Evolutionary conservation across 2,888 invertebrate genomes (phyloP).

Genomic region (Hesperia comma): DNA sequence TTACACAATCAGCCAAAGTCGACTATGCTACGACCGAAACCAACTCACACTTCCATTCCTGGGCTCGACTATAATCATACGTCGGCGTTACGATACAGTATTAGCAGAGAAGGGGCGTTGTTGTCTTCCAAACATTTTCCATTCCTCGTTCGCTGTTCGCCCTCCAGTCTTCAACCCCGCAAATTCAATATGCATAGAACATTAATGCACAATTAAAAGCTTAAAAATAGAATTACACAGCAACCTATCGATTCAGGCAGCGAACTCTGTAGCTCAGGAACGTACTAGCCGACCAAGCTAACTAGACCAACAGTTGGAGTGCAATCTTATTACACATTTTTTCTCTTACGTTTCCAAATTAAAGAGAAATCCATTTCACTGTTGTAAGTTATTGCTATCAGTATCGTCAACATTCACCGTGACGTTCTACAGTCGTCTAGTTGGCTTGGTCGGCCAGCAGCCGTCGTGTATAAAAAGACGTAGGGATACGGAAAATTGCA

Average conservation of each 20-base stretch:
- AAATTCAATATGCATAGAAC: conserved; percentile 39
- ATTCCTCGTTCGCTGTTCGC: conserved; percentile 2
- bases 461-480: conserved; percentile 25
- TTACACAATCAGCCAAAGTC: conserved; percentile 30
- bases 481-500: conserved; percentile 28
- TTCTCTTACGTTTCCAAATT: no score
- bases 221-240: conserved; percentile 42
- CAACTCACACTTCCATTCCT: conserved; percentile 28
- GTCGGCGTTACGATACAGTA: conserved; percentile 19
- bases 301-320: no score
- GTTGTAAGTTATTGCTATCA: no score
- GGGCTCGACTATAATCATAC: conserved; percentile 18
- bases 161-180: conserved; percentile 30
- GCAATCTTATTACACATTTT: no score
- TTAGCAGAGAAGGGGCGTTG: neutral
- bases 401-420: no score
- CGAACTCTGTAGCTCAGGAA: conserved; percentile 34
- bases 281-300: conserved; percentile 1
- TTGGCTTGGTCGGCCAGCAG: no score
- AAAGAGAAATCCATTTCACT: no score
- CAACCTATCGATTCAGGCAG: conserved; percentile 39
- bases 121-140: conserved; percentile 14
- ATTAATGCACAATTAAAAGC: conserved; percentile 36
- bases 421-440: no score
- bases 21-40: conserved; percentile 27